Evolutionary conservation across 2,113 vertebrate species (phyloP).

Genomic region (Cinclus mexicanus): DNA sequence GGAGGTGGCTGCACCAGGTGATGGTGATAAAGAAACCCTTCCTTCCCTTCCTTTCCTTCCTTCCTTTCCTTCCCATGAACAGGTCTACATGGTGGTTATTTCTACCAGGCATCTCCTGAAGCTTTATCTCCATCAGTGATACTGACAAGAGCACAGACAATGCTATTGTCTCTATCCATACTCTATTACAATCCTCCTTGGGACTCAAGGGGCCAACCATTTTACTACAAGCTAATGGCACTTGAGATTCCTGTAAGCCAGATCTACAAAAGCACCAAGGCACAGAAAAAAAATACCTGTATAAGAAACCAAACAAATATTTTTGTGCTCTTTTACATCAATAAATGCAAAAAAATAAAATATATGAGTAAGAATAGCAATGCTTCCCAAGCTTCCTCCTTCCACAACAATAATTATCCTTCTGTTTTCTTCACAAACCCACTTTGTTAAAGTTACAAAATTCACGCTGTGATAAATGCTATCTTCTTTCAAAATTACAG

Average conservation of each 20-base stretch:
- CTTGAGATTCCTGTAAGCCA: background rate
- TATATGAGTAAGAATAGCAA: background rate
- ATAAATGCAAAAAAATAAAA: background rate
- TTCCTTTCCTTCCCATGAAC: background rate
- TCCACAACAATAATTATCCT: background rate
- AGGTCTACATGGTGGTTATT: background rate
- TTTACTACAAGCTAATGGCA: background rate
- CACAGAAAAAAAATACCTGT: background rate
- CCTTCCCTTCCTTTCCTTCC: too few species aligned
- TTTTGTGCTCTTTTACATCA: background rate
- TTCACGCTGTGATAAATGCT: background rate
- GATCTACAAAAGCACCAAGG: background rate
- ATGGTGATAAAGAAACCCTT: background rate
- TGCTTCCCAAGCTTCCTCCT: background rate
- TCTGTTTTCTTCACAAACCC: background rate
- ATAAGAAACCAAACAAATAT: background rate
- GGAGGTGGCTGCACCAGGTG: background rate
- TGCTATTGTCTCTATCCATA: background rate
- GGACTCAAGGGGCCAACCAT: background rate
- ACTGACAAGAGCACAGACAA: background rate
- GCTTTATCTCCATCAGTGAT: background rate
- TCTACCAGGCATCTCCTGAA: background rate
- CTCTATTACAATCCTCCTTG: background rate
- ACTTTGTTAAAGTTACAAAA: background rate
- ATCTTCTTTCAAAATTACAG: background rate